These are phyloP conservation scores for Lithophane semibrunnea DNA, from an alignment of 2,888 invertebrate genomes.

Conservation along the genomic window DNA sequence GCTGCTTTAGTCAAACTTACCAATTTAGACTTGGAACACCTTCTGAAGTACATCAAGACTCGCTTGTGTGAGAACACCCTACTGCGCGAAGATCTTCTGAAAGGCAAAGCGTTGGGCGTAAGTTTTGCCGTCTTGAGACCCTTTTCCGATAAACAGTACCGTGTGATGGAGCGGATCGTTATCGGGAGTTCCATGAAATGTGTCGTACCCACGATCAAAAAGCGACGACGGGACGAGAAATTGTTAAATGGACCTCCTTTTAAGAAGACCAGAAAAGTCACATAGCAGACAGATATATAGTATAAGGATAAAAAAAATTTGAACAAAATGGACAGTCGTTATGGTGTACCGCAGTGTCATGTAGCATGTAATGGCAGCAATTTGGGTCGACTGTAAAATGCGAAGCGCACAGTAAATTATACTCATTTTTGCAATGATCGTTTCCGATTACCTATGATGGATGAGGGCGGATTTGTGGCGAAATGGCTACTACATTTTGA, in stretches of 20 bases:
- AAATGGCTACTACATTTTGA: slow-evolving; percentile 74
- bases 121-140: slow-evolving; percentile 83
- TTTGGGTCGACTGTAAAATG: slow-evolving; percentile 85
- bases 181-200: slow-evolving; percentile 77
- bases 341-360: slow-evolving; percentile 81
- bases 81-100: slow-evolving; percentile 80
- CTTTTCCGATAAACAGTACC: slow-evolving; percentile 81
- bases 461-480: slow-evolving; percentile 78
- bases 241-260: slow-evolving; percentile 71
- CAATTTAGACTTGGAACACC: slow-evolving; percentile 78
- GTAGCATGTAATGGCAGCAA: slow-evolving; percentile 84
- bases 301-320: slow-evolving; percentile 67
- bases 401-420: slow-evolving; percentile 85
- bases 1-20: slow-evolving; percentile 81
- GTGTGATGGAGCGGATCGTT: slow-evolving; percentile 82
- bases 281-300: slow-evolving; percentile 49
- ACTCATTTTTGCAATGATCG: slow-evolving; percentile 87
- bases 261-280: slow-evolving; percentile 77
- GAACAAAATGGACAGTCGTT: slow-evolving; percentile 78
- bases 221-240: slow-evolving; percentile 79
- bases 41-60: slow-evolving; percentile 81
- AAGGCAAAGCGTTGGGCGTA: slow-evolving; percentile 83
- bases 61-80: slow-evolving; percentile 77
- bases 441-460: slow-evolving; percentile 88
- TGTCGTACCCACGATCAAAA: slow-evolving; percentile 71